Percentiles rank a stretch among this genome's conserved stretches.
phyloP scores from a whole-genome alignment of 2,888 invertebrate genomes.

The Scaptomyza polygonia region DNA sequence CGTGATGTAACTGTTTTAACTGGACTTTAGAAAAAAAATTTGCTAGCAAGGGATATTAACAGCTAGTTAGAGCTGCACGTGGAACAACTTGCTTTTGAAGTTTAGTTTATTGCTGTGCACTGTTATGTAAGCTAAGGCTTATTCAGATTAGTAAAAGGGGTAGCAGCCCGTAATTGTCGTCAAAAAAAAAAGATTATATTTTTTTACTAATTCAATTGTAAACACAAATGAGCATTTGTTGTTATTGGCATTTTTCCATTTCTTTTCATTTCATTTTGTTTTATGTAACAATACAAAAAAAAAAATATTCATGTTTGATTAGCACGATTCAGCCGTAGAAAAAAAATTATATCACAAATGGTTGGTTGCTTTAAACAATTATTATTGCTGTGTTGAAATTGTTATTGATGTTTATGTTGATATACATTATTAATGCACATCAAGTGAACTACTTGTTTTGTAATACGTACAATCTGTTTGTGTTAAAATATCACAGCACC shows the following conservation, averaged over 20 bases:
- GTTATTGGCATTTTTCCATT: too few relatives aligned
- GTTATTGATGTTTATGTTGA: slow-evolving; percentile 31
- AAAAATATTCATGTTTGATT: slow-evolving; percentile 1
- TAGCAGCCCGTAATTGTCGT: slow-evolving; percentile 18
- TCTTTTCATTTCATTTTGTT: slow-evolving; percentile 36
- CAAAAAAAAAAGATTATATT: slow-evolving; percentile 39
- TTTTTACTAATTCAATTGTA: slow-evolving; percentile 29
- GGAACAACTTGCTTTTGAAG: slow-evolving; percentile 9
- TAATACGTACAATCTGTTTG: slow-evolving; percentile 81
- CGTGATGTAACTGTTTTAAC: slow-evolving; percentile 66
- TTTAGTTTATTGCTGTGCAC: slow-evolving; percentile 32
- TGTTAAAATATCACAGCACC: slow-evolving; percentile 82
- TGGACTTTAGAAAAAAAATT: slow-evolving; percentile 3
- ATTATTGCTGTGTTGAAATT: slow-evolving; percentile 17
- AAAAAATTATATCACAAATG: slow-evolving; percentile 28
- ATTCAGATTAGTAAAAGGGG: slow-evolving; percentile 1
- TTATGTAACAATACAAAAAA: slow-evolving; percentile 61
- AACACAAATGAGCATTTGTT: slow-evolving; percentile 27
- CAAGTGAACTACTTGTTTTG: slow-evolving; percentile 28
- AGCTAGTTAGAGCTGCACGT: slow-evolving; percentile 28
- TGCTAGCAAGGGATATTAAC: not conserved
- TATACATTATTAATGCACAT: slow-evolving; percentile 27
- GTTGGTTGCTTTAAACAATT: slow-evolving; percentile 24
- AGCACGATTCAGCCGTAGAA: not conserved
- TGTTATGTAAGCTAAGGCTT: slow-evolving; percentile 10